A percentile compares a stretch with the other conserved stretches of the same genome.
Evolutionary conservation across 2,888 invertebrate species (phyloP).

Genomic region (Synanthedon formicaeformis): DNA sequence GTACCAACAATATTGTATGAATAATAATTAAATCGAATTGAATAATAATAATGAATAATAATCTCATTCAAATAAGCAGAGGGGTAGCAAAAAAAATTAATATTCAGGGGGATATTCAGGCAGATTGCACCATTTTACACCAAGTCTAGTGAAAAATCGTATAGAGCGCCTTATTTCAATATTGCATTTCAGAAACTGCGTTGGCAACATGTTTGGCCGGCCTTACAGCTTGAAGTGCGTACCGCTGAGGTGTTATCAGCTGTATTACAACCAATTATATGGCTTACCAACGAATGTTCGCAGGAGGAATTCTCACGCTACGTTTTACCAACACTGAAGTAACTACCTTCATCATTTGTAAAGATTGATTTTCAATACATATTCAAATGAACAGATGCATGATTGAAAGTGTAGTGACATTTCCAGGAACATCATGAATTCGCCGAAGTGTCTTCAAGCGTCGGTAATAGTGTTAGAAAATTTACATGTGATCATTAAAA

Average conservation of each 20-base stretch:
- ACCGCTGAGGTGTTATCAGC: conserved; percentile 88
- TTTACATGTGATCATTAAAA: conserved; percentile 88
- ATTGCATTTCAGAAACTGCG: conserved; percentile 84
- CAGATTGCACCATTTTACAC: no score
- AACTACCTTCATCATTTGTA: conserved; percentile 26
- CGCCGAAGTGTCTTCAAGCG: conserved; percentile 85
- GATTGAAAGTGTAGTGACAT: conserved; percentile 2
- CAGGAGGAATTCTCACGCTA: conserved; percentile 83
- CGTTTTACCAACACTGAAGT: conserved; percentile 89
- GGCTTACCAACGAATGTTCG: conserved; percentile 83
- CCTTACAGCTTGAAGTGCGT: conserved; percentile 85
- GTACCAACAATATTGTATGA: neutral
- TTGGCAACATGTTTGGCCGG: conserved; percentile 95
- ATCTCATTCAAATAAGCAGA: no score
- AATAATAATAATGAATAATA: no score
- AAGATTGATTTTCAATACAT: neutral
- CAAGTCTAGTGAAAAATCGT: no score
- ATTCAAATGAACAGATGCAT: neutral
- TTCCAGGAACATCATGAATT: conserved; percentile 77
- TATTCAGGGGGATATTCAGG: no score
- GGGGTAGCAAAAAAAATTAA: no score
- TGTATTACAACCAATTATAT: conserved; percentile 85
- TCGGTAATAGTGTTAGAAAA: conserved; percentile 91
- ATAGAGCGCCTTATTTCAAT: no score
- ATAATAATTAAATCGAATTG: no score